Percentiles rank a stretch among this genome's conserved stretches.
Conservation (phyloP, 1,140 invertebrate species). For the Halictus rubicundus region DNA sequence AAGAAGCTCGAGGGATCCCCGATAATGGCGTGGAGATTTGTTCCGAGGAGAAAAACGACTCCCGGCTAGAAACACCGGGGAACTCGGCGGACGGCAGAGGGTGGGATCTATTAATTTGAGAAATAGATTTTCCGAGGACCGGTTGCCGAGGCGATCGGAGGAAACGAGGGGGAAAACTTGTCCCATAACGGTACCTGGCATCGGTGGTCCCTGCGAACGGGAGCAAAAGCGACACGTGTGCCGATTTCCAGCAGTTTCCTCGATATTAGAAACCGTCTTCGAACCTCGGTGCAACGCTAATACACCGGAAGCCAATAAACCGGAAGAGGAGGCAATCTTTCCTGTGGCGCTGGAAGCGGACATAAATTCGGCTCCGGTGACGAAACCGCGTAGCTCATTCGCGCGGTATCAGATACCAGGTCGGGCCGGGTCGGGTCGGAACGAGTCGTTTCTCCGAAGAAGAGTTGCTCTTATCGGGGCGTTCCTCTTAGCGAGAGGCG, state of each 20-base stretch:
- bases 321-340: neutral
- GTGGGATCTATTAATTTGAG: no score
- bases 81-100: no score
- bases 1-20: no score
- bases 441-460: neutral
- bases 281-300: neutral
- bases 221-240: constrained; percentile 1
- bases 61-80: no score
- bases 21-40: no score
- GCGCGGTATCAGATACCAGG: neutral
- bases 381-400: neutral
- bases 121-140: no score
- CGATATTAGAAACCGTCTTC: neutral
- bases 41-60: no score
- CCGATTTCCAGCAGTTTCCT: neutral
- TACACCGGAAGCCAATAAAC: neutral
- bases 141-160: no score
- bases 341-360: neutral
- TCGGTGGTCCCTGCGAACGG: neutral
- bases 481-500: neutral
- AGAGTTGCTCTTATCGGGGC: neutral
- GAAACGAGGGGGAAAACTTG: neutral
- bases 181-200: neutral
- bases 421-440: no score
- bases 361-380: neutral